Base-by-base conservation (phyloP, 1,140 invertebrate species). In the Leptinotarsa defecta region DNA sequence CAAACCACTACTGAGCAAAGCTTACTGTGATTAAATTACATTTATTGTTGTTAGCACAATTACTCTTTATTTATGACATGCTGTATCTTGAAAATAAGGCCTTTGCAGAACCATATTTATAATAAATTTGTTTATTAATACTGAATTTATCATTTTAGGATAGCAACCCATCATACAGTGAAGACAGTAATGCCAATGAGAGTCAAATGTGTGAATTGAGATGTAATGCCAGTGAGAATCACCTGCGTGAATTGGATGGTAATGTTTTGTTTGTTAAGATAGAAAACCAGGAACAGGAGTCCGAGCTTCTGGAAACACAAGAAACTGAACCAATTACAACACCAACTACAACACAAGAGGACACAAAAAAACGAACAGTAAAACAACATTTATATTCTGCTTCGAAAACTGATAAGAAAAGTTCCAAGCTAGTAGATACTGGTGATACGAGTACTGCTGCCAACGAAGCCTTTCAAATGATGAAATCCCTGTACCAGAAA, bases 231-330 rank as follows among this genome's bases (percentile, higher is more conserved):
- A 57, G n/a, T 57, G 52, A 57, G 52, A 57, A 19, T 57, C 34
- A 43, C 34, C 4, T 57, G 52, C 52, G 52, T 57, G 52, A 57
- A 57, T 57, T 57, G 52, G 52, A 57, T 57, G 52, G 52, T 57
- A 57, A 57, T 57, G 52, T 57, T 57, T 57, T 19, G n/a, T 15
- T 13, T 57, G 52, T 57, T 57, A 15, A 57, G 52, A 57, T 57
- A 57, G 52, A 57, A 57, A 57, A 57, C 52, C 52, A 57, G 52
- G 52, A 57, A 57, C 52, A 57, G 17, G 17, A 57, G 52, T 57
- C 52, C 13, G 17, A 57, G 15, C 4, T 57, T 57, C 17, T 57
- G 52, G n/a, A 57, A 17, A n/a, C 17, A n/a, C 52, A 57, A n/a
- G 52, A 19, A 57, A 57, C 52, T 57, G 52, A 57, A 57, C 52